Evolutionary conservation across 2,888 invertebrate genomes (phyloP).

Genomic region (Caenorhabditis sp.): DNA sequence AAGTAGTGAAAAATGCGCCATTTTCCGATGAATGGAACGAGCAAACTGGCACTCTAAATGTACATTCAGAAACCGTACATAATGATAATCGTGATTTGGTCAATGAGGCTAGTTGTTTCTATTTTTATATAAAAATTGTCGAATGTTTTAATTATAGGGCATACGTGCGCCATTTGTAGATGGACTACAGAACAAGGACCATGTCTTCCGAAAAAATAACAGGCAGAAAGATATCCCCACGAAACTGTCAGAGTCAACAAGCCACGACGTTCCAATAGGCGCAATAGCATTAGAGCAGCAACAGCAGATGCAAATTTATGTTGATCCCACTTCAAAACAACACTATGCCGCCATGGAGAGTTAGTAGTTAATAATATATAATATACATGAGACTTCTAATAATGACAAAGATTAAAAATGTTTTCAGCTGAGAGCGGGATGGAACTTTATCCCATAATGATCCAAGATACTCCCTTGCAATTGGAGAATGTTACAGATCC

Average conservation of each 20-base stretch:
- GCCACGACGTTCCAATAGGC: not conserved
- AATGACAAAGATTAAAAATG: not conserved
- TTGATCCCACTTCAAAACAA: slow-evolving; percentile 70
- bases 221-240: too few relatives aligned
- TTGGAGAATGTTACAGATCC: slow-evolving; percentile 24
- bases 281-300: slow-evolving; percentile 43
- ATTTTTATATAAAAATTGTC: too few relatives aligned
- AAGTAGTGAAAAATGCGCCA: slow-evolving; percentile 29
- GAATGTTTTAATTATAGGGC: too few relatives aligned
- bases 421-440: slow-evolving; percentile 33
- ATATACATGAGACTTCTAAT: too few relatives aligned
- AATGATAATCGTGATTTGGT: too few relatives aligned
- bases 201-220: too few relatives aligned
- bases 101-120: too few relatives aligned
- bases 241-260: not conserved
- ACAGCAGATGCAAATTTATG: slow-evolving; percentile 64
- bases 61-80: too few relatives aligned
- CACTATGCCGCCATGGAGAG: slow-evolving; percentile 70
- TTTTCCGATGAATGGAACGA: slow-evolving; percentile 39
- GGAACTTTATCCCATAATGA: slow-evolving; percentile 46
- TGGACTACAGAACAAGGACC: too few relatives aligned
- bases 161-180: too few relatives aligned
- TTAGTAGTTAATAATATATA: too few relatives aligned
- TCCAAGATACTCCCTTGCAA: slow-evolving; percentile 35
- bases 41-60: slow-evolving; percentile 9